Evolutionary conservation across 2,888 invertebrate species (phyloP).

Genomic region (Heliconius ethilla): DNA sequence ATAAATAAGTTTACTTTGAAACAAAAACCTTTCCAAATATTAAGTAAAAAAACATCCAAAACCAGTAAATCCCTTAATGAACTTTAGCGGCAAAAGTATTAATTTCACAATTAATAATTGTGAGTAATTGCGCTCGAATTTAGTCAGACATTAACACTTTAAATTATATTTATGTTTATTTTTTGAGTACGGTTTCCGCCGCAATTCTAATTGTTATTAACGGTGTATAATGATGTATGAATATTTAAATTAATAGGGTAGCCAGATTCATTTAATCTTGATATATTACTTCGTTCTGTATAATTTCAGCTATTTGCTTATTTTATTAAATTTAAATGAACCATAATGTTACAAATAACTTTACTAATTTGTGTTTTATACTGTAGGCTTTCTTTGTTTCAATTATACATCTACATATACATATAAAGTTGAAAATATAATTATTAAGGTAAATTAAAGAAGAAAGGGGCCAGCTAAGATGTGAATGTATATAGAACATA

Average conservation of each 20-base stretch:
- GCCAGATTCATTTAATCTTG: conserved; percentile 56
- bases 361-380: background rate
- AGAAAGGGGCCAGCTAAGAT: too few relatives aligned
- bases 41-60: conserved; percentile 40
- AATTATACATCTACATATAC: too few relatives aligned
- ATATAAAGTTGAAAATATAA: too few relatives aligned
- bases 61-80: conserved; percentile 71
- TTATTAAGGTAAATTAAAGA: too few relatives aligned
- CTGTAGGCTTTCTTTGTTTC: background rate
- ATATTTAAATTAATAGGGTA: conserved; percentile 65
- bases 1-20: too few relatives aligned
- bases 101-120: conserved; percentile 78
- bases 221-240: conserved; percentile 67
- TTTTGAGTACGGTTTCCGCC: conserved; percentile 66
- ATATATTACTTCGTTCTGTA: conserved; percentile 49
- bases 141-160: conserved; percentile 71
- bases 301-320: conserved; percentile 13
- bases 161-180: conserved; percentile 73
- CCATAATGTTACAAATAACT: background rate
- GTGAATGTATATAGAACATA: too few relatives aligned
- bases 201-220: conserved; percentile 70
- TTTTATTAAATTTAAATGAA: conserved; percentile 8
- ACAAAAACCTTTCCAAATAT: conserved; percentile 31
- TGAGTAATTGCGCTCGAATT: conserved; percentile 77
- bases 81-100: conserved; percentile 79